Base-by-base conservation (phyloP, 1,140 invertebrate genomes). In the Drosophila sucinea region DNA sequence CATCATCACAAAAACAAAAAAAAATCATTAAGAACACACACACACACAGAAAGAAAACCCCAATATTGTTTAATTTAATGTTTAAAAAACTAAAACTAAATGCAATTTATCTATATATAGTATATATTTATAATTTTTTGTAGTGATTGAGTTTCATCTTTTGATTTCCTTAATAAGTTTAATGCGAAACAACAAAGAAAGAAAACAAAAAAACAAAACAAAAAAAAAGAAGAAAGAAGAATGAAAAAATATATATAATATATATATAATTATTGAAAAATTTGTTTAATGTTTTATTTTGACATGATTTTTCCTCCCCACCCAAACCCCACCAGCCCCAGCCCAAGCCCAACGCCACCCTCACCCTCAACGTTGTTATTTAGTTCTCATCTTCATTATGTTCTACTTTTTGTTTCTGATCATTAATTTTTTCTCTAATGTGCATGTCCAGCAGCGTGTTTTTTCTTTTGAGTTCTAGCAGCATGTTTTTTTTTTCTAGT, bases 151-250 rank as follows among this genome's bases (percentile, higher is more conserved):
- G 77, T 73, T 78, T 51, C 44, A 27, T 51, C 10, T 71, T 87
- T 83, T 73, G 65, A 90, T 76, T 90, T 89, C 85, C 85, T 90
- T 89, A 85, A 90, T 90, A 90, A 81, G 74, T 74, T 86, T 79
- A 73, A 82, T 77, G 68, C 67, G 75, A 74, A 74, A 67, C 57
- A 55, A 68, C 32, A 29, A 10, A 38, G 23, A 60, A 62, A 68
- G 62, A 69, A 75, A 47, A 56, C 57, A 71, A 47, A 77, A 54
- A 67, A 73, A 40, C 60, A 70, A 70, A 79, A 76, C 5, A 51
- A 40, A 79, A 73, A n/a, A 73, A 27, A 55, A 61, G 40, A 23
- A 51, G n/a, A 27, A 3, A 7, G n/a, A 66, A 64, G 69, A 78
- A 74, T 71, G 74, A 73, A 86, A 72, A 86, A 71, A 82, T 86